A percentile compares a stretch with the other conserved stretches of the same genome.
Evolutionary conservation across 2,797 vertebrate species (phyloP).

Genomic region (Propithecus deckenii): DNA sequence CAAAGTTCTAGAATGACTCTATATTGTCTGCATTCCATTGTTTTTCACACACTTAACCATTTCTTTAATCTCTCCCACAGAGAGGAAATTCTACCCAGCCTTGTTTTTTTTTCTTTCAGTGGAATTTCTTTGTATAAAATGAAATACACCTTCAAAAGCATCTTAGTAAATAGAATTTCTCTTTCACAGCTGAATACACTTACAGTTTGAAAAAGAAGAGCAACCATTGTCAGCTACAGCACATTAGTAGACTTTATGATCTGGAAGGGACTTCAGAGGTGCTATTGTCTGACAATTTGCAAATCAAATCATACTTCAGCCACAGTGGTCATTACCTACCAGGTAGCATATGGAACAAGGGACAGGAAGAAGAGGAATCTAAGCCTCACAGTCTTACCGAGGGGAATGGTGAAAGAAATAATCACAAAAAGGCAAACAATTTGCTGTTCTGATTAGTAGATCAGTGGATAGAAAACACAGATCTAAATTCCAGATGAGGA

Average conservation of each 20-base stretch:
- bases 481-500: not conserved
- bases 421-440: not conserved
- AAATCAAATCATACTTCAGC: not conserved
- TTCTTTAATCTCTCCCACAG: not conserved
- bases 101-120: not conserved
- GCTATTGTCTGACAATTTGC: not conserved
- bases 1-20: not conserved
- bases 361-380: not conserved
- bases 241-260: not conserved
- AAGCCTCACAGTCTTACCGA: not conserved
- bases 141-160: not conserved
- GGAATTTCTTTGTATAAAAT: slow-evolving; percentile 36
- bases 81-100: not conserved
- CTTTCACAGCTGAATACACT: slow-evolving; percentile 32
- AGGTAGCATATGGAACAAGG: not conserved
- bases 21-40: not conserved
- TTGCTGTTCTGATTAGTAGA: not conserved
- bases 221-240: not conserved
- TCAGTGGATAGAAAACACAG: not conserved
- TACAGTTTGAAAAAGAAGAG: not conserved
- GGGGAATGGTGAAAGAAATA: not conserved
- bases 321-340: not conserved
- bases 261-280: not conserved
- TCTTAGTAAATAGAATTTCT: slow-evolving; percentile 24
- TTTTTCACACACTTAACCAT: not conserved